These are phyloP conservation scores for Tor tambroides DNA, from an alignment of 2,113 vertebrate genomes.

Conservation along the genomic window DNA sequence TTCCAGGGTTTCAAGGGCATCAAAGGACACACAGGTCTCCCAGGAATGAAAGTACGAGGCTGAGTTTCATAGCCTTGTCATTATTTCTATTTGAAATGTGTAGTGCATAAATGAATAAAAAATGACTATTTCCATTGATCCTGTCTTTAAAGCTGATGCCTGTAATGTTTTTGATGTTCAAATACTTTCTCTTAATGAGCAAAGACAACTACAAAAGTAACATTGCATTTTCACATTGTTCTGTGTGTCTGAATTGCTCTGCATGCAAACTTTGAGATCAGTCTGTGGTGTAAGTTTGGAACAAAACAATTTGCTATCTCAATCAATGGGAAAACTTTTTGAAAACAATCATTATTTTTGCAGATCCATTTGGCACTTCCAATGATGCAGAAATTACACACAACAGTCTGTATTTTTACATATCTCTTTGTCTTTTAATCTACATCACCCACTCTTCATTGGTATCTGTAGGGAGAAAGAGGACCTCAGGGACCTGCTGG, in stretches of 20 bases:
- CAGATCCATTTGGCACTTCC: too few relatives aligned
- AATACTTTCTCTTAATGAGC: background rate
- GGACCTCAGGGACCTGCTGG: constrained; percentile 87
- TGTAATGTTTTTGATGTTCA: background rate
- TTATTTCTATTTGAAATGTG: constrained; percentile 11
- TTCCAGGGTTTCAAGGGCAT: constrained; percentile 86
- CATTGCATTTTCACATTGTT: background rate
- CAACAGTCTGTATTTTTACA: background rate
- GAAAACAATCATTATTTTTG: too few relatives aligned
- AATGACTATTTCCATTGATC: background rate
- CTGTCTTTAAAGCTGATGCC: background rate
- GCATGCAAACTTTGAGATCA: background rate
- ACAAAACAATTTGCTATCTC: too few relatives aligned
- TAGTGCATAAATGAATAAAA: constrained; percentile 6
- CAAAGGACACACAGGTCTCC: constrained; percentile 80
- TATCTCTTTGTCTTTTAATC: background rate
- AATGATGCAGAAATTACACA: too few relatives aligned
- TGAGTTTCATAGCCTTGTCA: background rate
- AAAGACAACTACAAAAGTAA: background rate
- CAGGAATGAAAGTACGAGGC: constrained; percentile 77
- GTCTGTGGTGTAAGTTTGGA: background rate
- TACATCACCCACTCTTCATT: background rate
- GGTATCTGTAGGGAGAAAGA: constrained; percentile 82
- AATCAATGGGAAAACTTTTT: too few relatives aligned
- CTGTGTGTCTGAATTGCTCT: background rate